phyloP scores from a whole-genome alignment of 2,888 invertebrate genomes.

The Drosophila monieri region DNA sequence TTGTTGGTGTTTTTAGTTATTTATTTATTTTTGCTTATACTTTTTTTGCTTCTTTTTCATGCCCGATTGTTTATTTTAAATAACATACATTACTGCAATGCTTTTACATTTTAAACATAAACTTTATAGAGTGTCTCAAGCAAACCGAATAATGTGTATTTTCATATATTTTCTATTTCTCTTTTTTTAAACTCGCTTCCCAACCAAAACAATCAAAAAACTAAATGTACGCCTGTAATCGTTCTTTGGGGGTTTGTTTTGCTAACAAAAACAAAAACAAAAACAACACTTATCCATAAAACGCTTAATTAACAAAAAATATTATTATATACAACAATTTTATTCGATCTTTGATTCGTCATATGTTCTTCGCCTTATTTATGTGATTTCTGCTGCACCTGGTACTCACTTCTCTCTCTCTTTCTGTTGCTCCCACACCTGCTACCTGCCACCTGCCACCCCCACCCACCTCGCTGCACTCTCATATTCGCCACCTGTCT shows the following conservation, averaged over 20 bases:
- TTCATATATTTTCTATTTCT: conserved; percentile 83
- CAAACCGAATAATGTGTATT: conserved; percentile 81
- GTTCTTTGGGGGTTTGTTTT: conserved; percentile 81
- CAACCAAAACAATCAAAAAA: conserved; percentile 50
- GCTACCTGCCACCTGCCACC: neutral
- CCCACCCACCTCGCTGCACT: conserved; percentile 46
- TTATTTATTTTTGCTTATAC: conserved; percentile 32
- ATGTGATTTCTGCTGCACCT: conserved; percentile 30
- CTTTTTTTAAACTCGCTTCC: conserved; percentile 83
- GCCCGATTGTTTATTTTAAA: conserved; percentile 43
- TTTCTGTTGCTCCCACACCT: conserved; percentile 40
- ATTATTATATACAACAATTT: conserved; percentile 20
- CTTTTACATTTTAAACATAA: conserved; percentile 44
- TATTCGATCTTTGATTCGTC: conserved; percentile 16
- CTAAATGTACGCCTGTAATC: conserved; percentile 81
- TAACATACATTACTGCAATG: conserved; percentile 48
- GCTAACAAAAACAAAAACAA: conserved; percentile 64
- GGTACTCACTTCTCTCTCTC: conserved; percentile 14
- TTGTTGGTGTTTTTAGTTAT: conserved; percentile 41
- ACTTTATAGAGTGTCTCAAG: conserved; percentile 58
- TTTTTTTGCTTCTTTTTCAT: conserved; percentile 56
- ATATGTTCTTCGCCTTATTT: conserved; percentile 18
- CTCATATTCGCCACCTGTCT: conserved; percentile 28
- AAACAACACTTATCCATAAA: conserved; percentile 28
- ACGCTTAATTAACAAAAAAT: conserved; percentile 63